Percentiles rank a stretch among this genome's conserved stretches.
phyloP scores from a whole-genome alignment of 2,113 vertebrate species.

The Ophiodon elongatus region DNA sequence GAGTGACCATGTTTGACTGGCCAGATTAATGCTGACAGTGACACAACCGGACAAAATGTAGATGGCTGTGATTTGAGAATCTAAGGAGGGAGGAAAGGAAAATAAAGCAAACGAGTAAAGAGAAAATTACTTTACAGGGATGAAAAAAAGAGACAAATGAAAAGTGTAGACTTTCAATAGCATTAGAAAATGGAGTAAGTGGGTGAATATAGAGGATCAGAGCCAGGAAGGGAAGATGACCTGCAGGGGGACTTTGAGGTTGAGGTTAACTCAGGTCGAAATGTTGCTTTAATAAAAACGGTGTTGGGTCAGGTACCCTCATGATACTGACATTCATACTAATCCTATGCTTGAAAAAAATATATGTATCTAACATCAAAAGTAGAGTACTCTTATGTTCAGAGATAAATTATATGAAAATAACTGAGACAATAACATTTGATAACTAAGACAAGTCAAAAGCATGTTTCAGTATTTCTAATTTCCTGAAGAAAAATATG shows the following conservation, averaged over 20 bases:
- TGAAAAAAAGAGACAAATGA: not conserved
- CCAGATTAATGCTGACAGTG: conserved; percentile 42
- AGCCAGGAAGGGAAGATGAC: not conserved
- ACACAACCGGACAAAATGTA: conserved; percentile 36
- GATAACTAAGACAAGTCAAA: not conserved
- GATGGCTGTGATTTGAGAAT: conserved; percentile 17
- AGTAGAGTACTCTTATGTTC: not conserved
- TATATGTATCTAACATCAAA: not conserved
- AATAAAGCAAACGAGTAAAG: not conserved
- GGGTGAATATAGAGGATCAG: not conserved
- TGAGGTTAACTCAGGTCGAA: conserved; percentile 14
- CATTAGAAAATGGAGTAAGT: not conserved
- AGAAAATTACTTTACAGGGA: not conserved
- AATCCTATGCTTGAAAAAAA: not conserved
- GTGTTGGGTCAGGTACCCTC: not conserved
- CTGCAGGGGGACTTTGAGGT: not conserved
- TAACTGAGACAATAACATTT: not conserved
- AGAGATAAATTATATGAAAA: not conserved
- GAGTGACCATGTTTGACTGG: conserved; percentile 21
- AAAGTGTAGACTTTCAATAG: not conserved
- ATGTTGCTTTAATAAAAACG: not conserved
- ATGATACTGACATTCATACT: not conserved
- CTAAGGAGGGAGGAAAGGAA: not conserved
- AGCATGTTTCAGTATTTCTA: not conserved
- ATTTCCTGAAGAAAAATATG: not conserved